Evolutionary conservation across 1,140 invertebrate genomes (phyloP).

Genomic region (Scaptomyza montana): DNA sequence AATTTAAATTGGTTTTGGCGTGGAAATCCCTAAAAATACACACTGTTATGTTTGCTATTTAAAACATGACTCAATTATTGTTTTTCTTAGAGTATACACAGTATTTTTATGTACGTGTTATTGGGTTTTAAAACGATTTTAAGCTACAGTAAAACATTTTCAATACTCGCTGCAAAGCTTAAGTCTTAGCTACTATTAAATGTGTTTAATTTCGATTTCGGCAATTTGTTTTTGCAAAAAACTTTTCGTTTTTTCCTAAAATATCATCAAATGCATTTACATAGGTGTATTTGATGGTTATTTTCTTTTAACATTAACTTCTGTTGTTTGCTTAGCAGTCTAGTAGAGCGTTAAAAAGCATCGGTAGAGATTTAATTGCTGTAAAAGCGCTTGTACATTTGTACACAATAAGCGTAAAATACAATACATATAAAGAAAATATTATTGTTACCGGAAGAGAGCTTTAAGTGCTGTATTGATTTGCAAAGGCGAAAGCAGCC

Average conservation of each 20-base stretch:
- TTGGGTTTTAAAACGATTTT: conserved; percentile 65
- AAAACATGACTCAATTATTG: conserved; percentile 46
- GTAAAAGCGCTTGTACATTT: conserved; percentile 60
- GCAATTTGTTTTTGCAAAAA: conserved; percentile 41
- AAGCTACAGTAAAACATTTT: conserved; percentile 80
- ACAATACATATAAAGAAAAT: conserved; percentile 70
- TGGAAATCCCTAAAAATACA: conserved; percentile 52
- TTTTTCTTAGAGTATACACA: background rate
- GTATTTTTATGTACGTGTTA: conserved; percentile 5
- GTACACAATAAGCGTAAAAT: conserved; percentile 51
- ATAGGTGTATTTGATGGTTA: no score
- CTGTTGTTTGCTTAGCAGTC: conserved; percentile 67
- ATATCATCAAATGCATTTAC: conserved; percentile 62
- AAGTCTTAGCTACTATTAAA: conserved; percentile 73
- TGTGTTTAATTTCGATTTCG: conserved; percentile 59
- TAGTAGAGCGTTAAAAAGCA: conserved; percentile 71
- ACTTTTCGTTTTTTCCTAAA: conserved; percentile 17
- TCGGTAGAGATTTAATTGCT: conserved; percentile 68
- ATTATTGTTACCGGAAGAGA: conserved; percentile 83
- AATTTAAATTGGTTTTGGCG: conserved; percentile 31
- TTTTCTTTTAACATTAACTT: conserved; percentile 25
- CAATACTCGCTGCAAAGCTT: conserved; percentile 73
- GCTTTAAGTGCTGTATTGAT: conserved; percentile 64
- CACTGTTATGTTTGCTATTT: conserved; percentile 51
- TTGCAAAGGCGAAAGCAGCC: conserved; percentile 66